These are phyloP conservation scores for Brotula barbata DNA, from an alignment of 2,797 vertebrate species.

Conservation along the genomic window DNA sequence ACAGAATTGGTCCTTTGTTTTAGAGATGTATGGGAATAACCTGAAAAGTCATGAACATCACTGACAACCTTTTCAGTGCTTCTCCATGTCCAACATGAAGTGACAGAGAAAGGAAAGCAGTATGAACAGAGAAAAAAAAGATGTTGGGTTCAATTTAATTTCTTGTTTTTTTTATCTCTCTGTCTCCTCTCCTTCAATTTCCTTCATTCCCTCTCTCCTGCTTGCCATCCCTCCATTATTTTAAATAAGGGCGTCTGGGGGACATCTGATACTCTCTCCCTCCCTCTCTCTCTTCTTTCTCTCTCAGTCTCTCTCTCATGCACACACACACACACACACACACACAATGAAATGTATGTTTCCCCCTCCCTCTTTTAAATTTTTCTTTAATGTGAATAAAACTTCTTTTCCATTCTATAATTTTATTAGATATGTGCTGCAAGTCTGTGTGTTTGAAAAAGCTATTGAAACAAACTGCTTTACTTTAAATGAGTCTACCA, in stretches of 20 bases:
- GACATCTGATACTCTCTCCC: conserved; percentile 34
- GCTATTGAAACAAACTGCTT: too few species aligned
- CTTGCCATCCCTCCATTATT: conserved; percentile 9
- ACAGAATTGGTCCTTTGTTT: too few species aligned
- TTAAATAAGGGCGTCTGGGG: conserved; percentile 51
- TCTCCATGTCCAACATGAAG: conserved; percentile 9
- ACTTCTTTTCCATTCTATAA: too few species aligned
- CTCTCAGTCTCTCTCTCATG: too few species aligned
- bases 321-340: conserved; percentile 13
- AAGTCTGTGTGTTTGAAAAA: too few species aligned
- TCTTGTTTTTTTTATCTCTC: conserved; percentile 1
- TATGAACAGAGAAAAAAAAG: neutral
- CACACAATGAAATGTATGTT: conserved; percentile 57
- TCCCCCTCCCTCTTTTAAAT: conserved; percentile 46
- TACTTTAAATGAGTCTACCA: too few species aligned
- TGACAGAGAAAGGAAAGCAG: neutral
- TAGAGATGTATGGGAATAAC: too few species aligned
- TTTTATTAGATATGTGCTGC: too few species aligned
- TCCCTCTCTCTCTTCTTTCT: too few species aligned
- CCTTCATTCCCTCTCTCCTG: neutral
- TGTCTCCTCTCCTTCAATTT: neutral
- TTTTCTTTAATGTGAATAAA: too few species aligned
- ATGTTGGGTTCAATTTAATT: neutral
- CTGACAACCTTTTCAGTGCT: too few species aligned
- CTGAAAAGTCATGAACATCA: too few species aligned